Percentiles rank a stretch among this genome's conserved stretches.
Evolutionary conservation across 2,797 vertebrate species (phyloP).

Genomic region (Microctenopoma lineatum): DNA sequence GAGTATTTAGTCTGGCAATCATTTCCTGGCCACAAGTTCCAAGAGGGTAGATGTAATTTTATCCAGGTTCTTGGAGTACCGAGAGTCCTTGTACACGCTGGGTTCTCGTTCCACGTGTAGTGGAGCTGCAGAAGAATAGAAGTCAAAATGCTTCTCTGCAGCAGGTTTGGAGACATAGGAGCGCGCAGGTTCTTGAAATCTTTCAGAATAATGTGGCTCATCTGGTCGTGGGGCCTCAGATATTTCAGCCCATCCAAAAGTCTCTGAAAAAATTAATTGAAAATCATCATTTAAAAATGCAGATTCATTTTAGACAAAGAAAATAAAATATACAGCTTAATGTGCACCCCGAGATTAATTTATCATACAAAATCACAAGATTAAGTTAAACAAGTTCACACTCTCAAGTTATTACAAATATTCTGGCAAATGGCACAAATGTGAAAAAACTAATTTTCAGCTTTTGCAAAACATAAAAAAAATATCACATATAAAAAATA

Average conservation of each 20-base stretch:
- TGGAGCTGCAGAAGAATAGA: constrained; percentile 41
- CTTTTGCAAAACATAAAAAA: neutral
- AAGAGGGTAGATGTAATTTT: constrained; percentile 79
- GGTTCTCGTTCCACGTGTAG: constrained; percentile 42
- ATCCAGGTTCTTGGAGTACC: constrained; percentile 71
- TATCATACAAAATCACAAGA: neutral
- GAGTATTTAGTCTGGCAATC: constrained; percentile 1
- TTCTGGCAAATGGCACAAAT: neutral
- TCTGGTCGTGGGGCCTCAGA: constrained; percentile 35
- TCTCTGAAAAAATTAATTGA: constrained; percentile 50
- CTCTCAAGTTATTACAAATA: neutral
- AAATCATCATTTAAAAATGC: neutral
- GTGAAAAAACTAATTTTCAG: neutral
- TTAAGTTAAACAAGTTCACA: neutral
- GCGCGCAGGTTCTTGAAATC: constrained; percentile 56
- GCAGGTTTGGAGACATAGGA: constrained; percentile 32
- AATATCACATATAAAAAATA: too few species aligned
- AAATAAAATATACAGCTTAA: neutral
- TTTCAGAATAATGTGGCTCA: constrained; percentile 47
- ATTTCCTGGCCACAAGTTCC: constrained; percentile 79
- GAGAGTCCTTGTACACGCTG: constrained; percentile 35
- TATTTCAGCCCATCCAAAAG: constrained; percentile 19
- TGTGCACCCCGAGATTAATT: neutral
- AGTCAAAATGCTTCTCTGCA: constrained; percentile 51
- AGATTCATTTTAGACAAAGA: neutral